Conservation (phyloP, 2,113 vertebrate species). For the Miniopterus natalensis region DNA sequence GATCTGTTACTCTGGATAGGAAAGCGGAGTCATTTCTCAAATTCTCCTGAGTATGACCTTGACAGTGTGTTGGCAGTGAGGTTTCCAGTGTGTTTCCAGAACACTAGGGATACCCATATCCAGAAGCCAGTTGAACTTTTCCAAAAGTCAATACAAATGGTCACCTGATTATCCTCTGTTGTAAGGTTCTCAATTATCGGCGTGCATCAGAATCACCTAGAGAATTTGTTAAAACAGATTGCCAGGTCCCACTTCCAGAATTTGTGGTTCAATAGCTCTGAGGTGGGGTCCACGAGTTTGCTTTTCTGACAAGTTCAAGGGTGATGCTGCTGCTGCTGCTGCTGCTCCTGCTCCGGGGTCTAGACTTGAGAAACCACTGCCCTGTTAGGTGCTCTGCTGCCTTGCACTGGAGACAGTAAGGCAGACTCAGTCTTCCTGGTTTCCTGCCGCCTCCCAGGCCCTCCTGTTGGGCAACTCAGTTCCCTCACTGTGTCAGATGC, state of each 20-base stretch:
- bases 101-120: neutral
- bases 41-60: neutral
- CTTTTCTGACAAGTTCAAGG: neutral
- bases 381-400: neutral
- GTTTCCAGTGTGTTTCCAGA: neutral
- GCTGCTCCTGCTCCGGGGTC: neutral
- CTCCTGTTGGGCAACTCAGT: neutral
- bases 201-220: neutral
- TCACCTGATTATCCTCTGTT: neutral
- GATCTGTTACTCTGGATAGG: neutral
- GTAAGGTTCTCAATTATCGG: neutral
- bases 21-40: conserved; percentile 24
- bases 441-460: neutral
- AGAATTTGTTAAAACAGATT: neutral
- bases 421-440: neutral
- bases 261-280: neutral
- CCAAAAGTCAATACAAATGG: neutral
- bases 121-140: neutral
- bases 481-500: neutral
- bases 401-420: neutral
- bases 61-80: neutral
- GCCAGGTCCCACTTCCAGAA: neutral
- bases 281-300: neutral
- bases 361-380: neutral
- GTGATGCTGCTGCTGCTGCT: neutral